Evolutionary conservation across 2,888 invertebrate species (phyloP).

Genomic region (Mallateleia sp.): DNA sequence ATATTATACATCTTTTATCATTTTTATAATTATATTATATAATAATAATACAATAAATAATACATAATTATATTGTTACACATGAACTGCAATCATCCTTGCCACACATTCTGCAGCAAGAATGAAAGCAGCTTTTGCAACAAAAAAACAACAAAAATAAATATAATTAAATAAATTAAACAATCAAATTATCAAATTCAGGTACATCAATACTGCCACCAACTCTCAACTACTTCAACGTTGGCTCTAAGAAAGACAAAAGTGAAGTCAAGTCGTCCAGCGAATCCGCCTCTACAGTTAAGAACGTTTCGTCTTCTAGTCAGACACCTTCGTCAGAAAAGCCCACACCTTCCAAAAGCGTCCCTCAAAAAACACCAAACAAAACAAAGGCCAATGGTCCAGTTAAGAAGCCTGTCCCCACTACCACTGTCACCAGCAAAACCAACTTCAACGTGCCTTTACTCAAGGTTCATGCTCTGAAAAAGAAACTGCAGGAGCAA

Average conservation of each 20-base stretch:
- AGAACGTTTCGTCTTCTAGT: constrained; percentile 54
- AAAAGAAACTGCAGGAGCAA: constrained; percentile 92
- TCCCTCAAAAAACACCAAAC: constrained; percentile 82
- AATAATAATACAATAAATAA: no score
- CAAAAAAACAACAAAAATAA: no score
- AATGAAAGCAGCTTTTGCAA: no score
- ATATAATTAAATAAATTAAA: no score
- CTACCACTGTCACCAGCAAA: constrained; percentile 81
- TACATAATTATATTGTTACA: no score
- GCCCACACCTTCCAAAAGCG: constrained; percentile 61
- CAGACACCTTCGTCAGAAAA: constrained; percentile 39
- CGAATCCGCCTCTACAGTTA: constrained; percentile 43
- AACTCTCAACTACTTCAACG: constrained; percentile 93
- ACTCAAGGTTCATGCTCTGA: constrained; percentile 90
- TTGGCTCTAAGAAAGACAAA: constrained; percentile 85
- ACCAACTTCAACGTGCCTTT: constrained; percentile 86
- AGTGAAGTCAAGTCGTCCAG: constrained; percentile 77
- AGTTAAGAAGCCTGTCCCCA: constrained; percentile 82
- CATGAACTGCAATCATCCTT: no score
- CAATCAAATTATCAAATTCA: no score
- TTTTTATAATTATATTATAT: no score
- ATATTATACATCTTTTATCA: no score
- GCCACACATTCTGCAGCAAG: no score
- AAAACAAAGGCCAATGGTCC: constrained; percentile 87
- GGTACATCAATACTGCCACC: constrained; percentile 93